These are phyloP conservation scores for Heliconius ethilla DNA, from an alignment of 2,888 invertebrate genomes.

Conservation along the genomic window DNA sequence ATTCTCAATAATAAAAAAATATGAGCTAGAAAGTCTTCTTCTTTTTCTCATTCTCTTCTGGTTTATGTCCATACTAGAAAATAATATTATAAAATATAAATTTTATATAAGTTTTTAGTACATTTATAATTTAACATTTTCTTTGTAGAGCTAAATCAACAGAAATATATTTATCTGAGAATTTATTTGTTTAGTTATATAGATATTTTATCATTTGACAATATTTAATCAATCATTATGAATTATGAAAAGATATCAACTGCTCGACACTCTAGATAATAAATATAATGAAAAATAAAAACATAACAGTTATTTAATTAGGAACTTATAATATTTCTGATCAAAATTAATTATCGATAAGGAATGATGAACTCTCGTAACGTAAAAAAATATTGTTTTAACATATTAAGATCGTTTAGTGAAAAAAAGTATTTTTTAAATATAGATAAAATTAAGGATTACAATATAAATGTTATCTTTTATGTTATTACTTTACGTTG, in stretches of 20 bases:
- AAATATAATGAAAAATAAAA: conserved; percentile 4
- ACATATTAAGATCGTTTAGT: too few relatives aligned
- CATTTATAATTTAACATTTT: too few relatives aligned
- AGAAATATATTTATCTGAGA: not conserved
- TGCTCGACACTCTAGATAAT: conserved; percentile 8
- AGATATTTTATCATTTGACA: not conserved
- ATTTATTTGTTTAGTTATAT: not conserved
- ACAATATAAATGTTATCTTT: too few relatives aligned
- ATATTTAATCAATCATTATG: conserved; percentile 2
- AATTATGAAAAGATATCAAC: conserved; percentile 3
- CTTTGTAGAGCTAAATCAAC: not conserved
- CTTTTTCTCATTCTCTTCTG: not conserved
- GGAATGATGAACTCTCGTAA: not conserved
- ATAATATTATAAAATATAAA: not conserved
- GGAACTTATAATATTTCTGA: not conserved
- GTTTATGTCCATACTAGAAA: not conserved
- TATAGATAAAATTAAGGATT: too few relatives aligned
- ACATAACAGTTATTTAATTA: not conserved
- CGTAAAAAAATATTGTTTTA: too few relatives aligned
- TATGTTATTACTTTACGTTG: too few relatives aligned
- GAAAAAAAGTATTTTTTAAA: too few relatives aligned
- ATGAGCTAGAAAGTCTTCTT: too few relatives aligned
- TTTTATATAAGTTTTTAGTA: not conserved
- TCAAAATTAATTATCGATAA: not conserved
- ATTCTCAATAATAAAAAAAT: not conserved